Percentiles rank a stretch among this genome's conserved stretches.
Conservation (phyloP, 2,888 invertebrate genomes). For the Nymphalis urticae region DNA sequence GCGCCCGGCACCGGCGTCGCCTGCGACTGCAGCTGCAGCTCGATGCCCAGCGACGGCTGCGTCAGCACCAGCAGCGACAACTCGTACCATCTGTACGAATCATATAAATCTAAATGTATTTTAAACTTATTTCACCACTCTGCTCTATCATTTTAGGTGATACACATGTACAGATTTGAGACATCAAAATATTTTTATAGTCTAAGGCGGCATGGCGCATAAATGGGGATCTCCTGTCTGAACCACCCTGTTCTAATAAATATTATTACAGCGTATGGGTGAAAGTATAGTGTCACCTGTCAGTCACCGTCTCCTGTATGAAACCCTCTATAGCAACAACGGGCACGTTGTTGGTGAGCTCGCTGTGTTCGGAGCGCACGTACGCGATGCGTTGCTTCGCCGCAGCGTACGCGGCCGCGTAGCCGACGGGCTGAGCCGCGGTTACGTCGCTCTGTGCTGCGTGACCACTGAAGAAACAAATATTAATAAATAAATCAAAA, state of each 20-base stretch:
- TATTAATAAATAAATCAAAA: not conserved
- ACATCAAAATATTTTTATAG: no score
- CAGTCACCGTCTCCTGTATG: constrained; percentile 85
- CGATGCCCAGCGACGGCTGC: constrained; percentile 86
- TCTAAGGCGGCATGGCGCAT: no score
- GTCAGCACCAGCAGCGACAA: constrained; percentile 86
- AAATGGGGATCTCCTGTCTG: no score
- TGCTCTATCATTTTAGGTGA: no score
- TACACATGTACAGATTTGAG: no score
- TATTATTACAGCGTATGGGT: not conserved
- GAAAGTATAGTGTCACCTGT: constrained; percentile 68
- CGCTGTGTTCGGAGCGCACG: constrained; percentile 73
- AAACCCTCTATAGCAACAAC: constrained; percentile 89
- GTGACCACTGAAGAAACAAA: constrained; percentile 77
- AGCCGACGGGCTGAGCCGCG: constrained; percentile 90
- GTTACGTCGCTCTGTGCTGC: constrained; percentile 83
- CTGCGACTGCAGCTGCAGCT: constrained; percentile 87
- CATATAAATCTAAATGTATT: no score
- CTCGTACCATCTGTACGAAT: constrained; percentile 87
- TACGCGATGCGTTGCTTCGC: constrained; percentile 88
- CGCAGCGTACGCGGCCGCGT: constrained; percentile 86
- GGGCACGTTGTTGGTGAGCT: constrained; percentile 83
- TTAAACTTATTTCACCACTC: no score
- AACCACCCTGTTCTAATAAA: no score
- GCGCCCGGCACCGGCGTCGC: constrained; percentile 87